phyloP scores from a whole-genome alignment of 1,140 invertebrate species.

The Muscidifurax raptorellus region DNA sequence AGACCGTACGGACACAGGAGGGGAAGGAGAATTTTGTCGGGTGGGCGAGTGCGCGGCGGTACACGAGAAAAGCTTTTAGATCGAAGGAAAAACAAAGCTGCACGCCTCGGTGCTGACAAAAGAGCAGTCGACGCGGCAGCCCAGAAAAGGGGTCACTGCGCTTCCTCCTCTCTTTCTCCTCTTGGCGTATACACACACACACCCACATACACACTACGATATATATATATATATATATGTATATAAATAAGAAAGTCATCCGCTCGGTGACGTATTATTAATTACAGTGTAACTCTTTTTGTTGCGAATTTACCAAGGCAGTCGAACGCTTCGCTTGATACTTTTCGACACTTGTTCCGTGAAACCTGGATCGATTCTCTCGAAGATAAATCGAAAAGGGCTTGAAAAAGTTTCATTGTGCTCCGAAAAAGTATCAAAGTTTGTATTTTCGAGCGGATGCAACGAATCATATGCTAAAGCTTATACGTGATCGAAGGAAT shows the following conservation, averaged over 20 bases:
- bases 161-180: background rate
- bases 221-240: no score
- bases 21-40: slow-evolving; percentile 7
- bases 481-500: background rate
- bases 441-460: background rate
- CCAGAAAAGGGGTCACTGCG: slow-evolving; percentile 27
- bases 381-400: background rate
- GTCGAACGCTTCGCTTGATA: background rate
- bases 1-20: background rate
- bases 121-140: slow-evolving; percentile 19
- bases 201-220: background rate
- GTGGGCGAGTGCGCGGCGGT: background rate
- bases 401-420: background rate
- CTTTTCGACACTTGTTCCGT: background rate
- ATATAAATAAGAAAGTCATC: background rate
- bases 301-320: background rate
- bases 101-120: slow-evolving; percentile 32
- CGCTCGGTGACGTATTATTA: slow-evolving; percentile 8
- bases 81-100: slow-evolving; percentile 46
- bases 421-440: background rate
- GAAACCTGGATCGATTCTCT: background rate
- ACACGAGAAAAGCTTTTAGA: slow-evolving; percentile 49
- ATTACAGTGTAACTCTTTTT: background rate
- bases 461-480: background rate
- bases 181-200: background rate